Percentiles rank a stretch among this genome's conserved stretches.
Conservation (phyloP, 2,888 invertebrate species). For the Meganola albula region DNA sequence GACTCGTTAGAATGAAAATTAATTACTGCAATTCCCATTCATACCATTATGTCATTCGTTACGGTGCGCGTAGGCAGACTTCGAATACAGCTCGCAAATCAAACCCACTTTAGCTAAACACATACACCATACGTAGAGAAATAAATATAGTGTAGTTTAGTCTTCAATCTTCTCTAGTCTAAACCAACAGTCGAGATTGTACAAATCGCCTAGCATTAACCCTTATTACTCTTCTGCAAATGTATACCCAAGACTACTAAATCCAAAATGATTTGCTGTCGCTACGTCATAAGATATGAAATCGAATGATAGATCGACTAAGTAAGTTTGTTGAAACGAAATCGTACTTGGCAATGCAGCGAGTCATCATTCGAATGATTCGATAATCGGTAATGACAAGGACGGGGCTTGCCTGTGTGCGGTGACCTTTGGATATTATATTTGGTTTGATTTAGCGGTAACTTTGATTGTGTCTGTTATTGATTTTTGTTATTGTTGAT, state of each 20-base stretch:
- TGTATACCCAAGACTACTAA: constrained; percentile 25
- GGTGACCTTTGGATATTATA: constrained; percentile 48
- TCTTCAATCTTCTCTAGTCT: constrained; percentile 51
- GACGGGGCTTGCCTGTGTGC: constrained; percentile 45
- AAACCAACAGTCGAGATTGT: constrained; percentile 70
- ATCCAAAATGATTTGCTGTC: constrained; percentile 26
- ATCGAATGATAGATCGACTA: constrained; percentile 22
- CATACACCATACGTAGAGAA: constrained; percentile 33
- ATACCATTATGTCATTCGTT: constrained; percentile 47
- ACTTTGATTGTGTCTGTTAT: constrained; percentile 26
- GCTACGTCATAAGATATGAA: constrained; percentile 25
- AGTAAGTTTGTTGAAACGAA: constrained; percentile 38
- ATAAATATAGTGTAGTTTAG: constrained; percentile 46
- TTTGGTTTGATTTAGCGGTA: constrained; percentile 28
- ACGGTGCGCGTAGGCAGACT: constrained; percentile 44
- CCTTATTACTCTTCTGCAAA: constrained; percentile 57
- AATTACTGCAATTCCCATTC: constrained; percentile 44
- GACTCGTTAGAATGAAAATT: constrained; percentile 32
- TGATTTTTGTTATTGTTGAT: constrained; percentile 24
- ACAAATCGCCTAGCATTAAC: constrained; percentile 65
- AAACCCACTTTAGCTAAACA: constrained; percentile 50
- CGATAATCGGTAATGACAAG: constrained; percentile 58
- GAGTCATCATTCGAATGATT: constrained; percentile 57
- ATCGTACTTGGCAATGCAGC: constrained; percentile 38
- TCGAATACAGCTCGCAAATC: constrained; percentile 48